phyloP scores from a whole-genome alignment of 2,888 invertebrate species.

The Heliconius ethilla region DNA sequence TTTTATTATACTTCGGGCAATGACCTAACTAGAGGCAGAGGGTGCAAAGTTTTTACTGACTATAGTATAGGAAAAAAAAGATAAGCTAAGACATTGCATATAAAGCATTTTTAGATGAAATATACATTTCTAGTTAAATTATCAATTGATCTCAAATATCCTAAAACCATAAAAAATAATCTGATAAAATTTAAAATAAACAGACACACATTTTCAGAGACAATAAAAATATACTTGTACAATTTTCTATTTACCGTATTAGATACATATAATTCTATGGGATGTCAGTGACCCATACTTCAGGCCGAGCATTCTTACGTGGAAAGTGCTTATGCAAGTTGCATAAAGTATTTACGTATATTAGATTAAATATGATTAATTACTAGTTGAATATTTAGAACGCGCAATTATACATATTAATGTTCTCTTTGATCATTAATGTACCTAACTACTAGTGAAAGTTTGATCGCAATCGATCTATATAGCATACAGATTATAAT shows the following conservation, averaged over 20 bases:
- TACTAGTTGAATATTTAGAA: not conserved
- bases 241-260: not conserved
- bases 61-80: not conserved
- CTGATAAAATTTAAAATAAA: not conserved
- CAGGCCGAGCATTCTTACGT: constrained; percentile 17
- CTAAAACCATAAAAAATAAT: not conserved
- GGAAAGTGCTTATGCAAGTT: constrained; percentile 19
- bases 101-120: not conserved
- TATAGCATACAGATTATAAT: not conserved
- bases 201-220: not conserved
- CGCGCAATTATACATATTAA: not conserved
- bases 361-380: constrained; percentile 8
- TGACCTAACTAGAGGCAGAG: constrained; percentile 4
- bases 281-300: constrained; percentile 26
- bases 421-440: not conserved
- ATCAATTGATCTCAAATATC: not conserved
- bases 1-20: constrained; percentile 7
- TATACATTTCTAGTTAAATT: not conserved
- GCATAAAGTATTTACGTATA: not conserved
- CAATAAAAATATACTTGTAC: not conserved
- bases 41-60: constrained; percentile 8
- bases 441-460: not conserved
- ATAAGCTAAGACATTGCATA: not conserved
- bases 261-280: constrained; percentile 10
- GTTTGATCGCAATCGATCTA: constrained; percentile 1